Conservation (phyloP, 2,797 vertebrate species). For the Sparus aurata region DNA sequence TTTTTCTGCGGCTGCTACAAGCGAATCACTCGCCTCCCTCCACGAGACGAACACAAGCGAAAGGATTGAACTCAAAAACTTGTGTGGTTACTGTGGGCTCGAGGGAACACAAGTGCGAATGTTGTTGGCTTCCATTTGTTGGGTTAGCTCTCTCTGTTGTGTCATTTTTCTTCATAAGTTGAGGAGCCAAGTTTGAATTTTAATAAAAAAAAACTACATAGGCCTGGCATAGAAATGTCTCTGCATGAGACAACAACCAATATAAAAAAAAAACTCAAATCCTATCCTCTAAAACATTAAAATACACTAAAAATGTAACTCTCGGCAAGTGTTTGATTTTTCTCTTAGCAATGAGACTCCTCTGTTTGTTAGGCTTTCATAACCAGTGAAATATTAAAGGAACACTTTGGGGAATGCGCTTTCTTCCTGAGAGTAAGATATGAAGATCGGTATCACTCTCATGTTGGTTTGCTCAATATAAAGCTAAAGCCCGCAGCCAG, state of each 20-base stretch:
- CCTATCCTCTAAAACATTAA: conserved; percentile 7
- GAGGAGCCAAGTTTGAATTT: conserved; percentile 22
- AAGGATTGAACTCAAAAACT: conserved; percentile 6
- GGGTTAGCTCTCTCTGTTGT: conserved; percentile 20
- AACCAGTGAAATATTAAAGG: conserved; percentile 7
- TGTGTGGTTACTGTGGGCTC: conserved; percentile 16
- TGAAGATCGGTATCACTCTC: not conserved
- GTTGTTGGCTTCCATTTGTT: conserved; percentile 40
- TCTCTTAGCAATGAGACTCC: not conserved
- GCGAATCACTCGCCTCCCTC: conserved; percentile 51
- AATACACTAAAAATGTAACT: conserved; percentile 1
- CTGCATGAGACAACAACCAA: conserved; percentile 4
- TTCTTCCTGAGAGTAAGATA: not conserved
- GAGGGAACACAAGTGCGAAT: conserved; percentile 33
- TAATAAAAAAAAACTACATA: not conserved
- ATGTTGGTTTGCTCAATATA: not conserved
- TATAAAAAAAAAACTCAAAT: not conserved
- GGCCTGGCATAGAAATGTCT: not conserved
- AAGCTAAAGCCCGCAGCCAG: not conserved
- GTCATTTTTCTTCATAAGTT: conserved; percentile 16
- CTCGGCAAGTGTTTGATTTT: conserved; percentile 19
- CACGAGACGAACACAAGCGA: conserved; percentile 28
- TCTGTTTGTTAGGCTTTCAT: not conserved
- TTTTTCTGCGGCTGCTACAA: conserved; percentile 54
- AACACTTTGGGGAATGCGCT: conserved; percentile 12